phyloP scores from a whole-genome alignment of 2,888 invertebrate species.

The Melinopterus prodromus region DNA sequence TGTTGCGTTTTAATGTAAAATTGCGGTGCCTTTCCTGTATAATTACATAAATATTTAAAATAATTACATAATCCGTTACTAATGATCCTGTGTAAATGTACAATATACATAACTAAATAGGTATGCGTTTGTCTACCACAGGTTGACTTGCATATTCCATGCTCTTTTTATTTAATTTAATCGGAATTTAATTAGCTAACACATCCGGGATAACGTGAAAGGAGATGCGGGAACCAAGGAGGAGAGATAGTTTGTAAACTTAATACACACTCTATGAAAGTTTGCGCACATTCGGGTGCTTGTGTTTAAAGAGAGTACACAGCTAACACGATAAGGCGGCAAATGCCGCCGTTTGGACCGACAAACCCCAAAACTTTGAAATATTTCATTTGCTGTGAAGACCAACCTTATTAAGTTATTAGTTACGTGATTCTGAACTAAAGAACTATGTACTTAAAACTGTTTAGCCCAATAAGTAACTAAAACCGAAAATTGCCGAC shows the following conservation, averaged over 20 bases:
- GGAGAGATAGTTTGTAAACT: conserved; percentile 32
- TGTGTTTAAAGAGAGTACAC: neutral
- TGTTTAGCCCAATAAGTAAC: too few species aligned
- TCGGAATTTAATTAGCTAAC: conserved; percentile 34
- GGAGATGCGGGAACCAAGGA: conserved; percentile 22
- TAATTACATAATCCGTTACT: too few species aligned
- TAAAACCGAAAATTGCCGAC: too few species aligned
- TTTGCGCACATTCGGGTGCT: conserved; percentile 14
- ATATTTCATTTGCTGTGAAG: neutral
- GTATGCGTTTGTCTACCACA: neutral
- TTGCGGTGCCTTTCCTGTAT: too few species aligned
- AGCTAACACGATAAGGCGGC: neutral
- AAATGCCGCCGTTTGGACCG: neutral
- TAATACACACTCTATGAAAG: conserved; percentile 28
- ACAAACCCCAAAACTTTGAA: neutral
- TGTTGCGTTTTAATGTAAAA: too few species aligned
- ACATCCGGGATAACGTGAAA: conserved; percentile 32
- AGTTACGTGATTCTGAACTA: neutral
- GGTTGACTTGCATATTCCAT: neutral
- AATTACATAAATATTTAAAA: too few species aligned
- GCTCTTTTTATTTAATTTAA: conserved; percentile 32
- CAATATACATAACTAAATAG: too few species aligned
- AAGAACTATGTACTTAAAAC: too few species aligned
- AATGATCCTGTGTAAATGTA: too few species aligned
- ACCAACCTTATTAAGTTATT: neutral